A percentile compares a stretch with the other conserved stretches of the same genome.
These are phyloP conservation scores for Stratiomys singularior DNA, from an alignment of 2,888 invertebrate species.

Conservation along the genomic window DNA sequence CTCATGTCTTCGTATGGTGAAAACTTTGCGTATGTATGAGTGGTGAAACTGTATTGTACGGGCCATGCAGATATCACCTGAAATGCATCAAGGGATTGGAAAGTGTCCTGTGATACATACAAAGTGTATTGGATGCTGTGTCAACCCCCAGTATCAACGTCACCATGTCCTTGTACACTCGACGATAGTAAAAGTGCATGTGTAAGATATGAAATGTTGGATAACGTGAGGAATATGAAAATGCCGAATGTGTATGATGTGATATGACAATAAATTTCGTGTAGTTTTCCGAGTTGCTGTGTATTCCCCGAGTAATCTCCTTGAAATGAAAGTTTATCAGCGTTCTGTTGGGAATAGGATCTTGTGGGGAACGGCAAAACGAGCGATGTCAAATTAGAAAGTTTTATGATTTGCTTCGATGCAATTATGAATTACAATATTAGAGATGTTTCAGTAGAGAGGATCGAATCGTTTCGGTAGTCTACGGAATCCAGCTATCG, in stretches of 20 bases:
- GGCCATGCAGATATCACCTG: background rate
- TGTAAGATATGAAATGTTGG: too few relatives aligned
- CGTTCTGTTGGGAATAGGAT: too few relatives aligned
- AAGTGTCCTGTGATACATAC: slow-evolving; percentile 21
- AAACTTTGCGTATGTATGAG: background rate
- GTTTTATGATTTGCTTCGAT: background rate
- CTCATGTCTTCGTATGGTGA: too few relatives aligned
- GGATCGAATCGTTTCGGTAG: too few relatives aligned
- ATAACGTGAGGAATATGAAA: too few relatives aligned
- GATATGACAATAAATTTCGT: too few relatives aligned
- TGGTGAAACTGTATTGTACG: background rate
- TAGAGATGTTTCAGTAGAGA: background rate
- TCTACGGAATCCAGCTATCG: too few relatives aligned
- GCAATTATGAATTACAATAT: slow-evolving; percentile 7
- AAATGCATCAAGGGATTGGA: slow-evolving; percentile 12
- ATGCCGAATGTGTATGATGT: too few relatives aligned
- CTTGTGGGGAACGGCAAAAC: too few relatives aligned
- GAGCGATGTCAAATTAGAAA: background rate
- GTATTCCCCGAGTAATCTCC: too few relatives aligned
- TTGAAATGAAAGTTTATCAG: too few relatives aligned
- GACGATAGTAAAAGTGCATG: background rate
- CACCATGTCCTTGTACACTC: background rate
- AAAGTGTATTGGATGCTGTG: background rate
- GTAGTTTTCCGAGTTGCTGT: too few relatives aligned
- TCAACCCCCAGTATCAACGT: background rate